These are phyloP conservation scores for Ptilonorhynchus violaceus DNA, from an alignment of 2,113 vertebrate genomes.

Conservation along the genomic window DNA sequence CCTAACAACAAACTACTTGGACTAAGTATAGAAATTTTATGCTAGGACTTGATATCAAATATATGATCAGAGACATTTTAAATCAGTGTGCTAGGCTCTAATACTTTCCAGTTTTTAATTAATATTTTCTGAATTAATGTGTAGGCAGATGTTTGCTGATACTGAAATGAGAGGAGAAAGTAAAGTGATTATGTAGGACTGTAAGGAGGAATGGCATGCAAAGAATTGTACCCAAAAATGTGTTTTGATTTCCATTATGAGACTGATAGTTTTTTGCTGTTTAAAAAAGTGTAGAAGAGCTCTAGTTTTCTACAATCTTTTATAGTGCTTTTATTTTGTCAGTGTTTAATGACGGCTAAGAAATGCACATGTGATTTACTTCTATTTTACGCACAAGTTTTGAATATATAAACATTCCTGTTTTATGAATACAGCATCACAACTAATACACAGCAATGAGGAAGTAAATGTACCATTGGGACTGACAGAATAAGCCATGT, in stretches of 20 bases:
- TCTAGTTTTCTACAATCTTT: conserved; percentile 13
- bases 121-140: conserved; percentile 13
- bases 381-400: not conserved
- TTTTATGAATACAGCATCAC: not conserved
- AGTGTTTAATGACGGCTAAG: not conserved
- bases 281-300: not conserved
- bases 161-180: not conserved
- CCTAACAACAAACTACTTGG: conserved; percentile 14
- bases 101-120: conserved; percentile 8
- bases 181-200: not conserved
- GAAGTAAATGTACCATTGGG: not conserved
- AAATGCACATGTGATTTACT: not conserved
- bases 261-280: not conserved
- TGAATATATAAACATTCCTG: not conserved
- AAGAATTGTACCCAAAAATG: not conserved
- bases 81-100: not conserved
- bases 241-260: not conserved
- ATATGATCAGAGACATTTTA: conserved; percentile 5
- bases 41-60: conserved; percentile 28
- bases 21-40: not conserved
- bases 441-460: not conserved
- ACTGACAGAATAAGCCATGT: not conserved
- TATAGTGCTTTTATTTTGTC: not conserved
- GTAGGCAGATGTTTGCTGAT: conserved; percentile 25
- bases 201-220: not conserved